phyloP scores from a whole-genome alignment of 1,140 invertebrate genomes.

The Drosophila melanica region DNA sequence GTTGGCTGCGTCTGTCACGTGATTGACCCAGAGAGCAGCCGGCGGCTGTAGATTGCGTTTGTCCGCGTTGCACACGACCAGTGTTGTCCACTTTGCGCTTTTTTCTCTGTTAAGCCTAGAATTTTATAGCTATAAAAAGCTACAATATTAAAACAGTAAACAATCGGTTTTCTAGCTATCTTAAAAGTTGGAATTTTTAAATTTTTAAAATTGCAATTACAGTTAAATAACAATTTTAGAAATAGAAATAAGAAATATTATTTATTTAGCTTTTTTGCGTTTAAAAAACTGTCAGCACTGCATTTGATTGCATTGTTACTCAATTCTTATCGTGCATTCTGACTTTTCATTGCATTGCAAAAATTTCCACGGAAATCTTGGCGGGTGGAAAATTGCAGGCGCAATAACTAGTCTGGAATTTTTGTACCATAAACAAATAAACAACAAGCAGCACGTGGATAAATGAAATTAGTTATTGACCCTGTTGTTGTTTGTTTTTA shows the following conservation, averaged over 20 bases:
- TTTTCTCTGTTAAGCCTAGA: not conserved
- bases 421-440: not conserved
- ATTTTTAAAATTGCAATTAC: no score
- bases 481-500: slow-evolving; percentile 2
- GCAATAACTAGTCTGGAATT: slow-evolving; percentile 4
- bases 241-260: no score
- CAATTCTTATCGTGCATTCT: not conserved
- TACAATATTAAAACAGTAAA: no score
- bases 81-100: not conserved
- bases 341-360: slow-evolving; percentile 8
- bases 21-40: slow-evolving; percentile 2
- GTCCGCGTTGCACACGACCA: not conserved
- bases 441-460: slow-evolving; percentile 4
- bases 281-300: not conserved
- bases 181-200: no score
- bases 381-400: slow-evolving; percentile 7
- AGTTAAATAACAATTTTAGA: no score
- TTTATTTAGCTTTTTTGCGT: no score
- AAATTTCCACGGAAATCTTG: slow-evolving; percentile 9
- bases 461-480: not conserved
- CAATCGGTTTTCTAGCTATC: no score
- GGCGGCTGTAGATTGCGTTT: slow-evolving; percentile 1
- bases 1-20: slow-evolving; percentile 20
- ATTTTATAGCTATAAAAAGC: no score
- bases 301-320: not conserved